Evolutionary conservation across 2,888 invertebrate genomes (phyloP).

Genomic region (Mimumesa dahlbomi): DNA sequence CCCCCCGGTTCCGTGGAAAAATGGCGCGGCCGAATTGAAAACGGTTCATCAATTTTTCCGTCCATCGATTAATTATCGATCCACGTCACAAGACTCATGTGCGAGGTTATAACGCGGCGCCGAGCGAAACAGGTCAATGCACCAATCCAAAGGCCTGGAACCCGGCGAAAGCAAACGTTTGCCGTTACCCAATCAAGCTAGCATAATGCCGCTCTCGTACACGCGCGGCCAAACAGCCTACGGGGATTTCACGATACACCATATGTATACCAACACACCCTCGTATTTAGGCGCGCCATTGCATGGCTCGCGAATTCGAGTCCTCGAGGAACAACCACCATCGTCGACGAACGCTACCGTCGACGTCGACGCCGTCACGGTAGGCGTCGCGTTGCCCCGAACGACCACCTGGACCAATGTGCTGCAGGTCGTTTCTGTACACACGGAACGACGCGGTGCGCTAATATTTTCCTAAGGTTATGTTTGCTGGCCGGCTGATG

Average conservation of each 20-base stretch:
- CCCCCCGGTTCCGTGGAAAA: too few species aligned
- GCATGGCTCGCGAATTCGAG: too few species aligned
- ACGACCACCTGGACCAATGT: constrained; percentile 51
- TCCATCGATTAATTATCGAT: constrained; percentile 22
- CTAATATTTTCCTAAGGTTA: constrained; percentile 77
- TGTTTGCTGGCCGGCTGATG: constrained; percentile 74
- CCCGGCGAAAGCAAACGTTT: constrained; percentile 77
- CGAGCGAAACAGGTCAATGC: constrained; percentile 50
- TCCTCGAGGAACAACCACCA: too few species aligned
- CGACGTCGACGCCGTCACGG: constrained; percentile 25
- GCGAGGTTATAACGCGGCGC: neutral
- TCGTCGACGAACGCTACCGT: too few species aligned
- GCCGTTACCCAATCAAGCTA: constrained; percentile 79
- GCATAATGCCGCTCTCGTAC: constrained; percentile 76
- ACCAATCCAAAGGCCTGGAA: constrained; percentile 50
- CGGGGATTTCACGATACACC: constrained; percentile 72
- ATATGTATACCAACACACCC: constrained; percentile 67
- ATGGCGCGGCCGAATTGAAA: too few species aligned
- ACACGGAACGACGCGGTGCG: constrained; percentile 28
- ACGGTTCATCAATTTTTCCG: too few species aligned
- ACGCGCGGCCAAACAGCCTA: constrained; percentile 75
- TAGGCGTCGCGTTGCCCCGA: constrained; percentile 30
- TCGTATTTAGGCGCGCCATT: too few species aligned
- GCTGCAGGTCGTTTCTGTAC: constrained; percentile 29
- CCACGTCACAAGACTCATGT: constrained; percentile 3